Base-by-base conservation (phyloP, 1,140 invertebrate species). In the Tachypleus tridentatus region DNA sequence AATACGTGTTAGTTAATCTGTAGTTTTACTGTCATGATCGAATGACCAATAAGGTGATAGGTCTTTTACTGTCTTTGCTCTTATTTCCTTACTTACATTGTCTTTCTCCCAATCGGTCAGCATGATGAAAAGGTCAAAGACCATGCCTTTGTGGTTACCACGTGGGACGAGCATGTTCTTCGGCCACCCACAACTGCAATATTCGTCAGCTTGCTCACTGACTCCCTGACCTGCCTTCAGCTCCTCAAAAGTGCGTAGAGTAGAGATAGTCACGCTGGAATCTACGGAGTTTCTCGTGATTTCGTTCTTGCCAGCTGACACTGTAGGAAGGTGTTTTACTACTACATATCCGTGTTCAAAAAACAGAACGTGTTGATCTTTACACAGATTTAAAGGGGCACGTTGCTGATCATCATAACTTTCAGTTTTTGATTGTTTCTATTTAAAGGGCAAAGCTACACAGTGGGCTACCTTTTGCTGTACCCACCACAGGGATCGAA, bases 111-210 rank as follows among this genome's bases (percentile, higher is more conserved):
- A 87, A 76, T 91, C 84, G 50, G 88, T 87, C 10, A 91, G 79
- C 87, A 91, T 91, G 56, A 85, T 84, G 74, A 91, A 92, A 3
- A 92, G 73, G 58, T 88, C 82, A 72, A 85, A 84, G 0, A 77
- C 75, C 73, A 83, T 83, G n/a, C 89, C 89, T 64, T 82, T 80
- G 3, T 80, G 74, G 3, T 75, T 83, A 49, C 90, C 90, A 75
- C 86, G 87, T 0, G 89, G 86, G 49, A 90, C 74, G 3, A 93
- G 79, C 84, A 92, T 83, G 73, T 93, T 88, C 59, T 90, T 83
- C 3, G 90, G 51, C 68, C 74, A 6, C 70, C 70, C 8, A 77
- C 79, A 62, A 75, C 77, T 63, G 79, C 79, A 70, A 79, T 57
- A 70, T 51, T 76, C 51, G 79, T 77, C 49, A 83, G 80, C 51